These are phyloP conservation scores for Solea senegalensis DNA, from an alignment of 2,113 vertebrate genomes.

Conservation along the genomic window DNA sequence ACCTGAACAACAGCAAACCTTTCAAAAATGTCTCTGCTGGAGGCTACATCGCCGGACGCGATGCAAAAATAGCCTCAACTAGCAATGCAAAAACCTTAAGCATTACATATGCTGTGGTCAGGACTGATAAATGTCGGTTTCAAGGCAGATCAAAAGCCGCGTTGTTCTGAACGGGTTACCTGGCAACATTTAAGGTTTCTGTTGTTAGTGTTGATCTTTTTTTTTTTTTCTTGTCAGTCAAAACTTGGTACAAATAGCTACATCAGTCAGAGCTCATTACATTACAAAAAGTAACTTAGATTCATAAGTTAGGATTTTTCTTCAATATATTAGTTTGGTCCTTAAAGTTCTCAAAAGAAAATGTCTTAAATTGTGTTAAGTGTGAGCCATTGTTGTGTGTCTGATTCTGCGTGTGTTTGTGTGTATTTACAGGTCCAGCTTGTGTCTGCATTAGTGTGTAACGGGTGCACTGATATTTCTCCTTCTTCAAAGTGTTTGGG, in stretches of 20 bases:
- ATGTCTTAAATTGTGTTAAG: slow-evolving; percentile 65
- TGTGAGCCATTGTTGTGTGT: slow-evolving; percentile 42
- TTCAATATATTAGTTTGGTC: slow-evolving; percentile 73
- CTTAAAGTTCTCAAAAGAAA: slow-evolving; percentile 57
- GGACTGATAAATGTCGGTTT: slow-evolving; percentile 15
- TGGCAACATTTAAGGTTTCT: slow-evolving; percentile 63
- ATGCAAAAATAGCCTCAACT: slow-evolving; percentile 13
- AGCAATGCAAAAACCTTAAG: neutral
- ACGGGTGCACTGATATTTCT: slow-evolving; percentile 32
- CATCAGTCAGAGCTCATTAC: slow-evolving; percentile 74
- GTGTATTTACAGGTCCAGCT: slow-evolving; percentile 60
- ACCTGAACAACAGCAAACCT: slow-evolving; percentile 3
- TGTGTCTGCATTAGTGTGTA: slow-evolving; percentile 25
- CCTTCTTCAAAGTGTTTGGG: slow-evolving; percentile 40
- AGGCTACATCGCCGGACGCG: slow-evolving; percentile 12
- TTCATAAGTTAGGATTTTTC: slow-evolving; percentile 57
- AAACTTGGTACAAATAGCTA: slow-evolving; percentile 78
- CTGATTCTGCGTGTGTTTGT: slow-evolving; percentile 34
- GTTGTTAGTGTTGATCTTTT: slow-evolving; percentile 41
- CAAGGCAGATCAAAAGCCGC: slow-evolving; percentile 45
- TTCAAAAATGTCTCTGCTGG: slow-evolving; percentile 1
- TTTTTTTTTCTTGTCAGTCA: slow-evolving; percentile 49
- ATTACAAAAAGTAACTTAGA: slow-evolving; percentile 74
- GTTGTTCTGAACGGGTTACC: slow-evolving; percentile 55
- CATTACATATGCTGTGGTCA: slow-evolving; percentile 6